Conservation (phyloP, 37 sponge, comb jelly and placozoan genomes). For the Chondrilla cf. caribensis region DNA sequence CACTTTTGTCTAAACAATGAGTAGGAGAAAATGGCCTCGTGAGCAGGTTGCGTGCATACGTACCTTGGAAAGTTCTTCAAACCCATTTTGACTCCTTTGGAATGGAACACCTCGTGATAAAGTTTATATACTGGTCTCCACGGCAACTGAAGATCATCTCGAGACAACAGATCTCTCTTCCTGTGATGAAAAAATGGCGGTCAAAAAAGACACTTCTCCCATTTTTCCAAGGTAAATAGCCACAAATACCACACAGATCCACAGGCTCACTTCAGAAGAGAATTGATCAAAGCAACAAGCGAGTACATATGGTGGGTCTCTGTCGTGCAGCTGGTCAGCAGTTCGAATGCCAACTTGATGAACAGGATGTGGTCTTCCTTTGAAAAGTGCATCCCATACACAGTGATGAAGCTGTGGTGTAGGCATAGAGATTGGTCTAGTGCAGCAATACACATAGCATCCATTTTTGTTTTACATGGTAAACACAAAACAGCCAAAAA, state of each 20-base stretch:
- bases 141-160: constrained; percentile 73
- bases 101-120: constrained; percentile 49
- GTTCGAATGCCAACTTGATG: constrained; percentile 65
- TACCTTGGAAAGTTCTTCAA: constrained; percentile 64
- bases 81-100: constrained; percentile 47
- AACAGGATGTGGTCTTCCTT: constrained; percentile 86
- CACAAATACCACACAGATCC: not conserved
- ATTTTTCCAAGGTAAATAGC: not conserved
- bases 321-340: constrained; percentile 65
- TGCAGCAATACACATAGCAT: too few relatives aligned
- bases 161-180: constrained; percentile 63
- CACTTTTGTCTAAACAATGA: too few relatives aligned
- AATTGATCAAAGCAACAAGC: constrained; percentile 38
- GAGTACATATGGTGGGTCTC: constrained; percentile 54
- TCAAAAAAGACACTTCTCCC: not conserved
- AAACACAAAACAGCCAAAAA: too few relatives aligned
- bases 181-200: constrained; percentile 20
- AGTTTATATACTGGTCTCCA: constrained; percentile 90
- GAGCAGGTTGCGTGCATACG: not conserved
- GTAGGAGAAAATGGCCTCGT: too few relatives aligned
- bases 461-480: too few relatives aligned
- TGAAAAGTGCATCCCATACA: constrained; percentile 73
- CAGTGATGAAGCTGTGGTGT: constrained; percentile 57
- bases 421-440: not conserved
- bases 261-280: constrained; percentile 68